Evolutionary conservation across 2,113 vertebrate species (phyloP), one percentile per base, ranked within the genome.

Genomic region (Bombycilla garrulus): DNA sequence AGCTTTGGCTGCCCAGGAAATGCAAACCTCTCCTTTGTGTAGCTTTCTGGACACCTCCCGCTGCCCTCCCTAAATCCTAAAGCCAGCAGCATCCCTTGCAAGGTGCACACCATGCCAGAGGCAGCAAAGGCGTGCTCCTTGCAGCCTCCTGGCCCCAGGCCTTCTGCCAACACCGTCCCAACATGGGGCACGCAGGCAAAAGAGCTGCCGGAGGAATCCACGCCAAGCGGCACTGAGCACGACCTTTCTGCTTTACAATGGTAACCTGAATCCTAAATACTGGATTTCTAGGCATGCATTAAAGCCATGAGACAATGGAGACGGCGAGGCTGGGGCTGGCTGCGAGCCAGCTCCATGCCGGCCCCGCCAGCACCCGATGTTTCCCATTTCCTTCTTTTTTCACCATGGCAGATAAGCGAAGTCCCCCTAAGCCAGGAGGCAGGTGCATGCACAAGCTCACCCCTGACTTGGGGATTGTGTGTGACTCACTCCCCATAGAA

Each of bases 241-340:
- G 80, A 97, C 96, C 96, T 91, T 95, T 93, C 95, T 79, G 87
- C 88, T 92, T 90, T 92, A 71, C 92, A 95, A 60, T 62, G 40
- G 92, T 94, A 96, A 96, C 94, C 93, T 95, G 96, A 97, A 96
- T 97, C 96, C 95, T 93, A 97, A 97, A 95, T 96, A 97, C 96
- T 94, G 94, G 96, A 97, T 97, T 97, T 96, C 94, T 87, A 93
- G 93, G 96, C 96, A 97, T 0, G 86, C 94, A 86, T 95, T 97
- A 89, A 92, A 94, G 91, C 89, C 92, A 97, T 96, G 93, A 95
- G 96, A 95, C 92, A 97, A 96, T 96, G 94, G 93, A 92, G 96
- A 86, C 42, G 8, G 92, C 36, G 2, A 96, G 88, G 93, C 93
- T 84, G 79, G 67, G 57, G 71, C 71, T 97, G 96, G 97, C 97